Evolutionary conservation across 2,797 vertebrate genomes (phyloP).

Genomic region (Malurus splendens): DNA sequence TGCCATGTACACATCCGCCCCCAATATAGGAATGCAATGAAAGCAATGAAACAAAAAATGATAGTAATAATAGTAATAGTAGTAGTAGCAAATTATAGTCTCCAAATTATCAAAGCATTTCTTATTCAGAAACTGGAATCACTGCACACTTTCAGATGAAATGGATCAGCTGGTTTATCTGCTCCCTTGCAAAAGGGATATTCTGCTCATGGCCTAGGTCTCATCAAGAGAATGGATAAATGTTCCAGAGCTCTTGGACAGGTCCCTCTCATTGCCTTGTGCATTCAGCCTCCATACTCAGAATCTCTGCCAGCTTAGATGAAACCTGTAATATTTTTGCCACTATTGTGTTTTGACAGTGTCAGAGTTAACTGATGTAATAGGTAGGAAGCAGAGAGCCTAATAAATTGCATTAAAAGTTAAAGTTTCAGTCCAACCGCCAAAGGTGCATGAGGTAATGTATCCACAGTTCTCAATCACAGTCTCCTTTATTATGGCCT

Average conservation of each 20-base stretch:
- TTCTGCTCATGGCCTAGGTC: neutral
- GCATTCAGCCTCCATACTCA: neutral
- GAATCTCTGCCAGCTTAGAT: constrained; percentile 5
- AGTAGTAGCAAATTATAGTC: neutral
- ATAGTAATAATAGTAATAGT: too few species aligned
- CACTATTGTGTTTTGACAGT: constrained; percentile 41
- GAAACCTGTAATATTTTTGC: neutral
- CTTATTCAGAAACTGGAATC: neutral
- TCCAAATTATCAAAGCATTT: neutral
- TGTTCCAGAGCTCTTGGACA: neutral
- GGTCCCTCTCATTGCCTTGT: neutral
- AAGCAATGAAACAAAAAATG: neutral
- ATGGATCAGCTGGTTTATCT: neutral
- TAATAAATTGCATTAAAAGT: constrained; percentile 56
- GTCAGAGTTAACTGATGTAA: constrained; percentile 4
- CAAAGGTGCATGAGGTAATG: constrained; percentile 57
- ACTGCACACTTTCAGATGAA: neutral
- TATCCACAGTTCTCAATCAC: constrained; percentile 41
- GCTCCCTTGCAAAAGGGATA: neutral
- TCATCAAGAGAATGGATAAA: neutral
- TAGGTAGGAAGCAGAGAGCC: constrained; percentile 11
- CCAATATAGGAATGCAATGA: neutral
- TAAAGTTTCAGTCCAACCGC: constrained; percentile 50
- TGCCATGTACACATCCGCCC: neutral
- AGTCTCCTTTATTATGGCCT: constrained; percentile 25